Percentiles rank a stretch among this genome's conserved stretches.
Evolutionary conservation across 64 coral and sea anemone genomes (phyloP).

Genomic region (Anthopleura sola): DNA sequence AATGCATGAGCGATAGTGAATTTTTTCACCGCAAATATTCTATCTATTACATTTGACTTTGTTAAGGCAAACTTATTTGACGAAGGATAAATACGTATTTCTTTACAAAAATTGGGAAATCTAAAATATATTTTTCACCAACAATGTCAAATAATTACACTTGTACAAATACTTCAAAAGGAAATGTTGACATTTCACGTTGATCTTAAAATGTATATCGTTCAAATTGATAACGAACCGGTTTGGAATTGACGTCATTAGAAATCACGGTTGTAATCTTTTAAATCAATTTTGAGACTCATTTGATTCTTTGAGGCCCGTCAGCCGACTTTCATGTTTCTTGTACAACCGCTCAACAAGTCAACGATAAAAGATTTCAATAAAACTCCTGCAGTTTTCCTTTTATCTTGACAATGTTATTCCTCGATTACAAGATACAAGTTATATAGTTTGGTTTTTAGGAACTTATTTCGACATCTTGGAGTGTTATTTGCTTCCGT

Average conservation of each 20-base stretch:
- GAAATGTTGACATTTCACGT: background rate
- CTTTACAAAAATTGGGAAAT: background rate
- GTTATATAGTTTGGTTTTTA: background rate
- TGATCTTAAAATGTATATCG: background rate
- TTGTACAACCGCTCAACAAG: background rate
- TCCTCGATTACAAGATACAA: constrained; percentile 1
- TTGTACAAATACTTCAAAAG: background rate
- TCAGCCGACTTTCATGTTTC: background rate
- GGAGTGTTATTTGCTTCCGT: constrained; percentile 3
- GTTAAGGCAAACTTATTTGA: background rate
- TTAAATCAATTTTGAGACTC: background rate
- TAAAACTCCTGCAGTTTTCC: background rate
- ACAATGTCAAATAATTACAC: background rate
- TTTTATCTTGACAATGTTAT: background rate
- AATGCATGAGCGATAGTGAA: too few relatives aligned
- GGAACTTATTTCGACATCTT: background rate
- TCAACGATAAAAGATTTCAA: background rate
- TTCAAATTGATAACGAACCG: background rate
- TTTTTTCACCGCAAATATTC: too few relatives aligned
- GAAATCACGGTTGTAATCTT: background rate
- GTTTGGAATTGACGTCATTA: background rate
- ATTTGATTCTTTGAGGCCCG: background rate
- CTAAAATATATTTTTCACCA: background rate
- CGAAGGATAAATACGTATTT: background rate
- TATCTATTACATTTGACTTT: background rate